These are phyloP conservation scores for Caenorhabditis panamensis DNA, from an alignment of 2,888 invertebrate species.

Conservation along the genomic window DNA sequence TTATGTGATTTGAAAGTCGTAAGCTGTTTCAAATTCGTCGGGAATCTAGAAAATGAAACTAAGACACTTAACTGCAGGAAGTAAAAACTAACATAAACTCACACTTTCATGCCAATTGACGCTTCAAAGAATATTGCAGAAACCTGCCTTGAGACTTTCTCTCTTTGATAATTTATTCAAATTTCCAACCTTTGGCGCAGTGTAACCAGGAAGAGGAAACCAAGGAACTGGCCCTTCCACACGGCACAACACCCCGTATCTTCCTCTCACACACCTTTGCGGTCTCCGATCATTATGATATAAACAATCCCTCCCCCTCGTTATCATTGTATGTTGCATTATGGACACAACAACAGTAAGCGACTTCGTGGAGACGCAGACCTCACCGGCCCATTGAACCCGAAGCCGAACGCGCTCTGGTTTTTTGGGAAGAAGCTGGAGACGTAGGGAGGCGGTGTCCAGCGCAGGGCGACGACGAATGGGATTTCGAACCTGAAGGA, in stretches of 20 bases:
- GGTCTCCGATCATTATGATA: constrained; percentile 49
- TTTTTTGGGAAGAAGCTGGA: constrained; percentile 43
- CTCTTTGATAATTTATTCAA: background rate
- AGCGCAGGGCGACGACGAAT: constrained; percentile 40
- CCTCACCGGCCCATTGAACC: constrained; percentile 57
- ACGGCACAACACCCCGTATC: constrained; percentile 45
- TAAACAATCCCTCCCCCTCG: constrained; percentile 35
- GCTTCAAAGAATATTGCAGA: background rate
- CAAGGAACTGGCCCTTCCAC: constrained; percentile 28
- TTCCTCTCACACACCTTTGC: constrained; percentile 28
- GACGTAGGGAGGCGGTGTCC: constrained; percentile 28
- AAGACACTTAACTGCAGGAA: no score
- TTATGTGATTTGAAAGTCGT: no score
- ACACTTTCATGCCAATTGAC: background rate
- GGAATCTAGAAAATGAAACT: no score
- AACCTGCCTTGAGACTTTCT: background rate
- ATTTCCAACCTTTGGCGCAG: constrained; percentile 31
- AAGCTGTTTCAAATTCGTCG: no score
- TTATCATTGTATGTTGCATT: constrained; percentile 53
- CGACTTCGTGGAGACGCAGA: constrained; percentile 44
- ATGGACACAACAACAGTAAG: constrained; percentile 22
- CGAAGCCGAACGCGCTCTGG: constrained; percentile 55
- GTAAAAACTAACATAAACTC: no score
- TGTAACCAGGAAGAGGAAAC: constrained; percentile 57
- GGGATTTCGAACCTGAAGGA: constrained; percentile 60